A percentile compares a stretch with the other conserved stretches of the same genome.
Conservation (phyloP, 2,797 vertebrate species). For the Coccyzus lansbergi region DNA sequence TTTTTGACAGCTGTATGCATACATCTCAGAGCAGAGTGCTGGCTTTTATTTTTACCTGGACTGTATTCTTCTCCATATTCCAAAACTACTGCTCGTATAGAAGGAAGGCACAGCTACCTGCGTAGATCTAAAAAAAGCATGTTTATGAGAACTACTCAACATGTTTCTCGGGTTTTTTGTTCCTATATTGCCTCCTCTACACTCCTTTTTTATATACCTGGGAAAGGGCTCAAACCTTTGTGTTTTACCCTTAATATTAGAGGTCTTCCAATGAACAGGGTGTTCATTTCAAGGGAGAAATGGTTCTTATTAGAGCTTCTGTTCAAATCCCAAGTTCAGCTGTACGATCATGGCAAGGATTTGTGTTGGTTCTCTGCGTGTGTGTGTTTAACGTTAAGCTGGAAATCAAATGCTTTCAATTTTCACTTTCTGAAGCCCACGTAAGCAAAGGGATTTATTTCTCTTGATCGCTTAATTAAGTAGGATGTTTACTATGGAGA, state of each 20-base stretch:
- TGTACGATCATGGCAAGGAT: background rate
- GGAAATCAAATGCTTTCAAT: constrained; percentile 12
- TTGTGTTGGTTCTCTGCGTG: background rate
- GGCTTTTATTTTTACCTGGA: background rate
- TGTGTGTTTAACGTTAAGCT: background rate
- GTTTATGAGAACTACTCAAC: background rate
- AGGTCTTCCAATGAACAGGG: background rate
- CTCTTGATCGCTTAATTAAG: constrained; percentile 56
- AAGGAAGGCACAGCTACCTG: background rate
- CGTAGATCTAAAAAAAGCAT: background rate
- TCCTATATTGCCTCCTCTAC: background rate
- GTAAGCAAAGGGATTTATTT: constrained; percentile 56
- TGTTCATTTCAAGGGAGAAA: background rate
- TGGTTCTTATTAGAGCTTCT: background rate
- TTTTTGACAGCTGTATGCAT: background rate
- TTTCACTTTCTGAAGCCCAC: constrained; percentile 7
- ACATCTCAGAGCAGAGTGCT: background rate
- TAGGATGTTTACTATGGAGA: background rate
- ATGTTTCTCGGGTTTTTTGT: background rate
- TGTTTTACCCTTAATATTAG: background rate
- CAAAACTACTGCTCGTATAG: background rate
- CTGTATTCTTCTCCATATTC: background rate
- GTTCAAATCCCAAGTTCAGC: background rate
- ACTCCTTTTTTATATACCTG: background rate
- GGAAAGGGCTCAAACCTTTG: background rate